Base-by-base conservation (phyloP, 2,797 vertebrate species). In the Lindbergichthys nudifrons region DNA sequence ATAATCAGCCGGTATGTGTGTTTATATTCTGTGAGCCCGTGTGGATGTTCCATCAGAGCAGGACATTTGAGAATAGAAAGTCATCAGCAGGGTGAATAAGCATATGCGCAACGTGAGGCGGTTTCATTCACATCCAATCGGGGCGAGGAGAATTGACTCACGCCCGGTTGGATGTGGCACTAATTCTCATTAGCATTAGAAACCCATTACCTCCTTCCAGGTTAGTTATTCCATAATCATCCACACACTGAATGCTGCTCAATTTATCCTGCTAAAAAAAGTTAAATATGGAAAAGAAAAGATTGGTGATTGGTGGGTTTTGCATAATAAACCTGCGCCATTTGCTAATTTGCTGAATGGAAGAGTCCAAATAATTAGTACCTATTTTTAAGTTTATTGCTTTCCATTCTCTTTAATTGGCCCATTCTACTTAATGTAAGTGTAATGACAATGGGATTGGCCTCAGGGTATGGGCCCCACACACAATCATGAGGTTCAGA, bases 311-410 rank as follows among this genome's bases (percentile, higher is more conserved):
- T 81, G 81, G 65, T 73, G 45, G 65, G 67, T 81, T 91, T 88
- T 82, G 88, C 84, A 78, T 81, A 81, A 93, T 92, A 93, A 93
- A 93, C 75, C 68, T 73, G 61, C 46, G 19, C 19, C 66, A 89
- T 85, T 87, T 75, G 51, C 76, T 69, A 73, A 68, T 79, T 77
- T 70, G 60, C 68, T 67, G 18, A 82, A 83, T 67, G 73, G 79
- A 66, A 62, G 60, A 76, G 75, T 89, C 66, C 52, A 74, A 64
- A 80, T 87, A 91, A 91, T 92, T 88, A 71, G 53, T 43, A 70
- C 90, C 88, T 92, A 89, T 93, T 93, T 90, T 92, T 77, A 83
- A 89, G 79, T 62, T 76, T 23, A 92, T 77, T 64, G 77, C 64
- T 81, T 66, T 86, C 36, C 50, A 74, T 77, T 79, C 26, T 51